These are phyloP conservation scores for Tinamus major DNA, from an alignment of 2,797 vertebrate genomes.

Conservation along the genomic window DNA sequence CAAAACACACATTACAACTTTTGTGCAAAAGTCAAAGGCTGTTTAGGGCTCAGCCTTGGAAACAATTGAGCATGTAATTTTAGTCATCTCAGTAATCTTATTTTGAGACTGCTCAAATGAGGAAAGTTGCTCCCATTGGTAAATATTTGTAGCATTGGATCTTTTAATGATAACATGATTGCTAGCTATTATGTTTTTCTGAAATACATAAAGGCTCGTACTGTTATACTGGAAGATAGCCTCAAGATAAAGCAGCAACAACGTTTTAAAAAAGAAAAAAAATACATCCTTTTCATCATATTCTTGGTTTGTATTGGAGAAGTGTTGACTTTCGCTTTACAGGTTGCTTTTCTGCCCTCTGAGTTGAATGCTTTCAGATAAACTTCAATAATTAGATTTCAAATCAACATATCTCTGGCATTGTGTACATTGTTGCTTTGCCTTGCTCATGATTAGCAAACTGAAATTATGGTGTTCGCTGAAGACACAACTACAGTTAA, in stretches of 20 bases:
- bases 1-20: constrained; percentile 45
- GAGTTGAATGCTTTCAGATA: constrained; percentile 12
- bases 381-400: background rate
- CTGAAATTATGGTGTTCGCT: background rate
- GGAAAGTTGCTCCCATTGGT: constrained; percentile 37
- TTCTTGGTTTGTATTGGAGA: constrained; percentile 8
- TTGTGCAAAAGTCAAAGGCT: constrained; percentile 31
- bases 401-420: background rate
- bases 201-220: background rate
- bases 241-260: constrained; percentile 6
- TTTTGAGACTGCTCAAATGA: constrained; percentile 38
- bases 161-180: constrained; percentile 57
- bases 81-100: constrained; percentile 52
- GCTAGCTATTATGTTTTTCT: constrained; percentile 43
- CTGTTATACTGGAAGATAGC: constrained; percentile 2
- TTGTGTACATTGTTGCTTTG: background rate
- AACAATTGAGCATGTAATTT: constrained; percentile 35
- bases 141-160: constrained; percentile 33
- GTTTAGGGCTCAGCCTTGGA: constrained; percentile 46
- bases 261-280: background rate
- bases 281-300: background rate
- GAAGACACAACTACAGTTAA: background rate
- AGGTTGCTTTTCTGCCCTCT: constrained; percentile 17
- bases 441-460: background rate
- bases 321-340: background rate